Evolutionary conservation across 1,140 invertebrate genomes (phyloP), one percentile per base, ranked within the genome.

Genomic region (Pemphigus obesinymphae): DNA sequence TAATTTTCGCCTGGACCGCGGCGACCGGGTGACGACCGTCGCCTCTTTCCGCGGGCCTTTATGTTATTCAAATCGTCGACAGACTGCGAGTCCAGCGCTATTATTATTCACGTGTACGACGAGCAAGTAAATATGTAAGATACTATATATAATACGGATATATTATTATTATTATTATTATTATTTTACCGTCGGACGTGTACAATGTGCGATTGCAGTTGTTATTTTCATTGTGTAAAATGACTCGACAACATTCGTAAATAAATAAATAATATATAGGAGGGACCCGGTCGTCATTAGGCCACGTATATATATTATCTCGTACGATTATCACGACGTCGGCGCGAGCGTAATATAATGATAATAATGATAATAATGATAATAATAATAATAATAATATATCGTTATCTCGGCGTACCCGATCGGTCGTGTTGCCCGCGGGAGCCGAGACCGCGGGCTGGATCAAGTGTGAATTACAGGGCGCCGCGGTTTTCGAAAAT

Each of bases 171-270:
- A 29, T 72, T 53, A 50, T 75, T 50, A 75, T 75, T n/a, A 75
- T 37, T 23, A 58, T n/a, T n/a, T n/a, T 55, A 76, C 37, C 26
- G 29, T 7, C 31, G 50, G 31, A n/a, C 63, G 45, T 34, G 45
- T 37, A 43, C 55, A 29, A 43, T 31, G 53, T 80, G 70, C 43
- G 68, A 70, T 70, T 26, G 48, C 23, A 13, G 37, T 63, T 63
- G 53, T 80, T 63, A 61, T 63, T 80, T 63, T 80, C 76, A 80
- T 80, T 80, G 76, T 80, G 76, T 80, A 61, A 80, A 80, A 80
- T 80, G 76, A 80, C 76, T 80, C 43, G 76, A 80, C 76, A 45
- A 55, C 45, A 48, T 73, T 31, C 70, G 70, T 11, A 31, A 8
- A 5, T 50, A 23, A 48, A 50, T 73, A 48, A 73, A 48, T 73